Base-by-base conservation (phyloP, 2,113 vertebrate genomes). In the Sprattus sprattus region DNA sequence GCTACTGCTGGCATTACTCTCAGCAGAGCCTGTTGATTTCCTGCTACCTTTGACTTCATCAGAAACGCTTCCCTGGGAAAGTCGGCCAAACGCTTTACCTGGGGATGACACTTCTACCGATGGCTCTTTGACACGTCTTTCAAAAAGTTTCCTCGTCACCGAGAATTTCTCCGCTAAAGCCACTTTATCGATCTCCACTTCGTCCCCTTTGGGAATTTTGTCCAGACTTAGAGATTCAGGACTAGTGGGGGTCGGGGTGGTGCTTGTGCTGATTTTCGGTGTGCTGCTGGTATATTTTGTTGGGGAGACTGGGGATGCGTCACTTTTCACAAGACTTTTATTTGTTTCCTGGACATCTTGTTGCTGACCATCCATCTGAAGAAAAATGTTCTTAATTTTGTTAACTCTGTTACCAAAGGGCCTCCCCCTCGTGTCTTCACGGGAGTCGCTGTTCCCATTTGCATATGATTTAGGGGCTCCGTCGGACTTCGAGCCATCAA, bases 321-420 rank as follows among this genome's bases (percentile, higher is more conserved):
- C 97, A 0, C 90, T 46, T 93, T 94, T 96, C 57, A 89, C 64
- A 46, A 92, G 83, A 10, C 92, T 86, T 91, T 97, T 97, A 6
- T 71, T 71, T 71, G 71, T 92, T n/a, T 98, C 97, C 90, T 93
- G 92, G 87, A 64, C 91, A 86, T 98, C 97, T 90, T 93, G 95
- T 54, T 91, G 95, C 84, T 92, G 96, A 39, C 96, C 93, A 84
- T 97, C 97, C 97, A 98, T 97, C 60, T 98, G 97, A 44, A 98
- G 92, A 91, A 98, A 97, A 90, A 98, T 97, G 82, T 95, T 98
- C 93, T 98, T 98, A 88, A 98, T 98, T 93, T 98, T 98, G 90
- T 96, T 96, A 45, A 98, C 96, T 84, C 97, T 92, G 83, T 95
- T 98, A 83, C 97, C 97, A 0, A 97, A 97, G 71, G 95, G 95